Evolutionary conservation across 1,140 invertebrate species (phyloP), one percentile per base, ranked within the genome.

Genomic region (Leptopilina clavipes): DNA sequence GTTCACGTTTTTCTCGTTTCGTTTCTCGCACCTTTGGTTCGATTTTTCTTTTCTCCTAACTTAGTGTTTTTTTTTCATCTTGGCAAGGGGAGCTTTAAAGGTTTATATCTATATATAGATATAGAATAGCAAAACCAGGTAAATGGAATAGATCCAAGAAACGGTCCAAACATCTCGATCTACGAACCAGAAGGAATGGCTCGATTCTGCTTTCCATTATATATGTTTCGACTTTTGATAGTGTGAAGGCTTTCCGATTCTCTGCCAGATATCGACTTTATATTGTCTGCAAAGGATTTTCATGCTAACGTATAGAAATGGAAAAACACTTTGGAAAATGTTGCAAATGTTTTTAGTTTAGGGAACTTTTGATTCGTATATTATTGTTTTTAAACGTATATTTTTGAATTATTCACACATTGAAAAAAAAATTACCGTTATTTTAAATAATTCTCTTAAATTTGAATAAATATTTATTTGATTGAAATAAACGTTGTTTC

Each of bases 251-350:
- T 78, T 70, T 78, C n/a, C 25, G 25, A 65, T 65, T 65, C 52
- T 71, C 43, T 54, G 73, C 44, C 78, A 77, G 80, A 85, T 83
- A 84, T 84, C 79, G 78, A 79, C 52, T 70, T 44, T 65, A 31
- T 31, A 65, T 65, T 14, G 22, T 18, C 70, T 45, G 44, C 56
- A 76, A 40, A 65, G 81, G 82, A 83, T 83, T 83, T 83, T 83
- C 77, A 54, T 76, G 72, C 25, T 31, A 72, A 45, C 48, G 17
- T 52, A n/a, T 52, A 8, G 71, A n/a, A n/a, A n/a, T n/a, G 37
- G 12, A n/a, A n/a, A n/a, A n/a, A 52, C 18, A 45, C 14, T 45
- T 45, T 45, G 43, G n/a, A n/a, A n/a, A n/a, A n/a, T n/a, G n/a
- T n/a, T n/a, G n/a, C n/a, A n/a, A n/a, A n/a, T n/a, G n/a, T n/a